Evolutionary conservation across 2,888 invertebrate genomes (phyloP), one percentile per base, ranked within the genome.

Genomic region (Scaptomyza caliginosa): DNA sequence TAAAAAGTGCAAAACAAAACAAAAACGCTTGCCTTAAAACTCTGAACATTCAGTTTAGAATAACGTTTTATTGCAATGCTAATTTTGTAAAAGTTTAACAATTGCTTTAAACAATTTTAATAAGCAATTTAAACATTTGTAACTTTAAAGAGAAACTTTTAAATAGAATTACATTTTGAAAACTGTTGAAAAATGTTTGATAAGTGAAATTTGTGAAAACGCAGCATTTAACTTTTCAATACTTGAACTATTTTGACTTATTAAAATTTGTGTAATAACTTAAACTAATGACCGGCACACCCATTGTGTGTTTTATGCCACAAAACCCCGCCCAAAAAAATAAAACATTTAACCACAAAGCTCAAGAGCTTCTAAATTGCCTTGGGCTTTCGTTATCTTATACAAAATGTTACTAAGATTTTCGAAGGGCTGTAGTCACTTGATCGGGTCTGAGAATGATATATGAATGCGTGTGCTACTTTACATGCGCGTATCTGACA

Each of bases 391-490:
- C 36, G 36, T 17, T 36, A 13, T 28, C 11, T 17, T 8, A 60
- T 13, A 17, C 19, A 21, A 55, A 60, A 55, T 56, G 56, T 43
- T 62, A 71, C 70, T 57, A 81, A 85, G 66, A 85, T 78, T 78
- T 78, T 85, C 16, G 48, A 36, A 51, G 39, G 56, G 42, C 43
- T 63, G 66, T 69, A 67, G 1, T 4, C 8, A 23, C 26, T 30
- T 13, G 75, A 85, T 78, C 83, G 67, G 59, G 46, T 42, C 86
- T 78, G 86, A 70, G 79, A 46, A 78, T 78, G 83, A 78, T 83
- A 67, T 76, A 80, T 30, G 38, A 17, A 10, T 59, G 67, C 51
- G 40, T 54, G 66, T 40, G 72, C 50, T 79, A 62, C 66, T 72
- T 86, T 83, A 80, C 79, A 78, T 78, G 40, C 52, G 39, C 56